A percentile compares a stretch with the other conserved stretches of the same genome.
Conservation (phyloP, 2,113 vertebrate genomes). For the Hydrolagus affinis region DNA sequence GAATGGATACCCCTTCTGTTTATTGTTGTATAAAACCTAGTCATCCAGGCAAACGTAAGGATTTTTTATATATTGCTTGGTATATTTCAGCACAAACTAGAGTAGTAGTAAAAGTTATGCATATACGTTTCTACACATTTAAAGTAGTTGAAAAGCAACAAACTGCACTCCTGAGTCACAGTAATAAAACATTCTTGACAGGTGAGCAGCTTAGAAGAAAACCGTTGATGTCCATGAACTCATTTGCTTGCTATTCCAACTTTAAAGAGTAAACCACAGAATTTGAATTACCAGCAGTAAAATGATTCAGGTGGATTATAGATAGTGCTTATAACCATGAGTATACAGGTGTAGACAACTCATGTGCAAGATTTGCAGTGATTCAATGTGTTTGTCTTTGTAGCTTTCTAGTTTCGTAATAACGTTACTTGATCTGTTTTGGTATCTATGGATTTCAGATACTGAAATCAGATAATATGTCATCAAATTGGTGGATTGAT, state of each 20-base stretch:
- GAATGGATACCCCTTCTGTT: too few species aligned
- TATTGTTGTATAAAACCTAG: too few species aligned
- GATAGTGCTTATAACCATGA: neutral
- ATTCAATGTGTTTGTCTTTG: conserved; percentile 10
- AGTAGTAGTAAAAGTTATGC: too few species aligned
- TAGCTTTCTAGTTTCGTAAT: neutral
- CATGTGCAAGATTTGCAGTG: neutral
- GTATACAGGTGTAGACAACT: neutral
- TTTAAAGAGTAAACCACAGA: neutral
- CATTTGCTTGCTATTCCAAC: neutral
- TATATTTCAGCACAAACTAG: too few species aligned
- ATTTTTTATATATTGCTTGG: too few species aligned
- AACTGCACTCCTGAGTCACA: neutral
- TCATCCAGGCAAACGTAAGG: too few species aligned
- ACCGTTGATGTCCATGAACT: neutral
- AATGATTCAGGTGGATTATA: neutral
- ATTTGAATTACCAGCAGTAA: neutral
- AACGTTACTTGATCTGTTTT: neutral
- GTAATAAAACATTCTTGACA: neutral
- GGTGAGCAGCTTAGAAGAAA: neutral
- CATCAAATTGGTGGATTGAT: neutral
- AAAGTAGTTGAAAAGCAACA: neutral
- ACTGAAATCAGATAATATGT: neutral
- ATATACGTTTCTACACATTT: too few species aligned
- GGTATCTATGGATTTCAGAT: neutral